Base-by-base conservation (phyloP, 2,113 vertebrate species). In the Cavia aperea region DNA sequence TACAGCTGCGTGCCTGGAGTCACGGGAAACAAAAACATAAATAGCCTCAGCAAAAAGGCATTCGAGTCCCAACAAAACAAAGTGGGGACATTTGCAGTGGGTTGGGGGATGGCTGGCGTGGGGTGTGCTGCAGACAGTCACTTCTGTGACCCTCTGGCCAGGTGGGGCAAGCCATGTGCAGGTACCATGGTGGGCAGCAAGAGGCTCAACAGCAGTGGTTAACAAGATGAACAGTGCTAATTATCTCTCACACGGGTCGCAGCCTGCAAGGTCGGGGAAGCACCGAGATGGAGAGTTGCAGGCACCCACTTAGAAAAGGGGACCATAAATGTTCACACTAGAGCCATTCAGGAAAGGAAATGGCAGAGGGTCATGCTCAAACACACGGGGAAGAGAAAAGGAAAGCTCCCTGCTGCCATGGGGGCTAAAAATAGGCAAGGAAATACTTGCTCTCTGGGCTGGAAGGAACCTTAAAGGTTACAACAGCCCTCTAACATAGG, bases 341-440 rank as follows among this genome's bases (percentile, higher is more conserved):
- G 65, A 77, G 84, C 58, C 5, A 58, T 89, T 49, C 10, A 3
- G 56, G 72, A 89, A 31, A 90, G 39, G 46, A 10, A 58, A 18
- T 1, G 11, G 49, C 36, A 88, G 78, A 29, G 81, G 43, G 65
- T 31, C 78, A 19, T 15, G 26, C 54, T 65, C 86, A 46, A 49
- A 86, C 68, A 89, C 46, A 62, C 0, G 16, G 43, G 65, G 24
- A 46, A n/a, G 70, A 60, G 72, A 73, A 65, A 58, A 62, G 62
- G 51, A 89, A 46, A 66, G n/a, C 43, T 86, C 70, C 92, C 83
- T 62, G 31, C 65, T 88, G 65, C 79, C 88, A 36, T 0, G 82
- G 1, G 33, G 31, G 63, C 95, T 96, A 94, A 95, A 96, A 95
- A 95, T 88, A 95, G 94, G 51, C 1, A 18, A 51, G n/a, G 65